Conservation (phyloP, 2,797 vertebrate genomes). For the Sus cebifrons region DNA sequence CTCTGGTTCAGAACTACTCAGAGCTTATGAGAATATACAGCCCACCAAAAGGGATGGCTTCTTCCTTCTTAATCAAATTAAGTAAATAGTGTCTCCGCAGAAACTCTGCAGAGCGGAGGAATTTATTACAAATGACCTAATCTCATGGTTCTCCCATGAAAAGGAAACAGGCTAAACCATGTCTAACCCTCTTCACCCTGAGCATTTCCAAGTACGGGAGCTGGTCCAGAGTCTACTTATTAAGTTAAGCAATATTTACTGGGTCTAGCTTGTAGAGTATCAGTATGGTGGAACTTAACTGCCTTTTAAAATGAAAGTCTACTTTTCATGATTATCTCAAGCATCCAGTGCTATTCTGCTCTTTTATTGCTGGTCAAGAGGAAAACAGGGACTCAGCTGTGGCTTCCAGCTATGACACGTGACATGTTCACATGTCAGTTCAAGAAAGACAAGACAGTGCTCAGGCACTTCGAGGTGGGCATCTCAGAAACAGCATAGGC, state of each 20-base stretch:
- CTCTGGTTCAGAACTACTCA: conserved; percentile 83
- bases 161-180: conserved; percentile 82
- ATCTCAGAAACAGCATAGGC: not conserved
- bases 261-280: conserved; percentile 66
- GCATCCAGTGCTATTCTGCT: not conserved
- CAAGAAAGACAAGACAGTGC: not conserved
- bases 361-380: conserved; percentile 4
- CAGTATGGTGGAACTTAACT: conserved; percentile 73
- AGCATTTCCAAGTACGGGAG: conserved; percentile 78
- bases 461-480: not conserved
- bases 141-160: conserved; percentile 81
- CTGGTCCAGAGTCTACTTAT: conserved; percentile 85
- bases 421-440: not conserved
- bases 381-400: not conserved
- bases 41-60: conserved; percentile 74
- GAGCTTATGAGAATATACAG: conserved; percentile 83
- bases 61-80: conserved; percentile 89
- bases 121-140: conserved; percentile 89
- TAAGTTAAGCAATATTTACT: conserved; percentile 84
- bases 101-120: conserved; percentile 77
- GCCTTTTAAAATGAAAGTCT: conserved; percentile 80
- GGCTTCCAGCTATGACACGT: not conserved
- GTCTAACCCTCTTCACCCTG: conserved; percentile 80
- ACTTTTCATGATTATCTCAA: conserved; percentile 77
- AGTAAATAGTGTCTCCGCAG: conserved; percentile 87